Conservation (phyloP, 2,797 vertebrate species). For the Manis javanica region DNA sequence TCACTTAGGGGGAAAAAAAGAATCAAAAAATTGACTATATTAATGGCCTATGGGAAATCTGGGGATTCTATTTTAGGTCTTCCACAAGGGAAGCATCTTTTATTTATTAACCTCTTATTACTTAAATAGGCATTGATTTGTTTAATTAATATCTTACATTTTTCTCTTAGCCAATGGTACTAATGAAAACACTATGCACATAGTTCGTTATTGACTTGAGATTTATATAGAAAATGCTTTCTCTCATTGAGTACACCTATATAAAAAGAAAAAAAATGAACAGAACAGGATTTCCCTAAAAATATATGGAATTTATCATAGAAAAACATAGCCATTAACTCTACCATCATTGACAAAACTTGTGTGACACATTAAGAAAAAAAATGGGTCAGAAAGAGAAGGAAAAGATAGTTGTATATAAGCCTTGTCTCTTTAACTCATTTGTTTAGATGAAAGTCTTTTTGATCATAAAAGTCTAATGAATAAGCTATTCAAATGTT, state of each 20-base stretch:
- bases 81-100: background rate
- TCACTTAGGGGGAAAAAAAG: background rate
- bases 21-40: background rate
- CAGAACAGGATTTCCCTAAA: background rate
- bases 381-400: background rate
- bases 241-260: background rate
- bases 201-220: background rate
- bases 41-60: background rate
- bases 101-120: constrained; percentile 17
- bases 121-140: background rate
- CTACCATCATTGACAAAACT: background rate
- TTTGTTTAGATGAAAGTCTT: background rate
- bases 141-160: constrained; percentile 27
- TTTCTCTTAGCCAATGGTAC: constrained; percentile 2
- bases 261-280: background rate
- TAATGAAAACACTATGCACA: background rate
- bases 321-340: constrained; percentile 20
- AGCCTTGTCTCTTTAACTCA: background rate
- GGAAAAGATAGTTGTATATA: background rate
- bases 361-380: background rate
- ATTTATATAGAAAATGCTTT: background rate
- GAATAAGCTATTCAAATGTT: constrained; percentile 51
- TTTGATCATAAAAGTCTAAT: constrained; percentile 54
- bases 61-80: background rate
- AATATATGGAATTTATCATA: background rate